Percentiles rank a stretch among this genome's conserved stretches.
These are phyloP conservation scores for Charadrius vociferus DNA, from an alignment of 2,113 vertebrate genomes.

Conservation along the genomic window DNA sequence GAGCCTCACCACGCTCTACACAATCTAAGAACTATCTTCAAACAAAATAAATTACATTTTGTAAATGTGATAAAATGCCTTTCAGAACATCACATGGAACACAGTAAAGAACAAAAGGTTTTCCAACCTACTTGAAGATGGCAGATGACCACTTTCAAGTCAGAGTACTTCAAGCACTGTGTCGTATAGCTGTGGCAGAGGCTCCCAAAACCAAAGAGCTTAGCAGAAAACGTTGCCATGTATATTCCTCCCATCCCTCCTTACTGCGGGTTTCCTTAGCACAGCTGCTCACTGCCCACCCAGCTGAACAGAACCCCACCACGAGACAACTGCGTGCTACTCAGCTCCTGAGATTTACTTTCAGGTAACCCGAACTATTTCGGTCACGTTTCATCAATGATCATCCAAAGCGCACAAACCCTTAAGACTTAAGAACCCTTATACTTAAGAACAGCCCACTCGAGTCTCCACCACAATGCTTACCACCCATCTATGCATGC, in stretches of 20 bases:
- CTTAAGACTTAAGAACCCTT: too few relatives aligned
- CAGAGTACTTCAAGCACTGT: not conserved
- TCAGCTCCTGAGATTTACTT: not conserved
- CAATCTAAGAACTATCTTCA: not conserved
- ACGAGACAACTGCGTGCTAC: not conserved
- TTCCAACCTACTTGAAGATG: not conserved
- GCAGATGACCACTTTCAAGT: not conserved
- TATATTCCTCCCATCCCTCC: not conserved
- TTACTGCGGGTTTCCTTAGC: not conserved
- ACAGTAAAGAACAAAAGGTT: too few relatives aligned
- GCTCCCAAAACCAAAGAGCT: not conserved
- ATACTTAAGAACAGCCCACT: not conserved
- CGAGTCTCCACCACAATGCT: not conserved
- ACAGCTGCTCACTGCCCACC: not conserved
- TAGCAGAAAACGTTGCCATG: not conserved
- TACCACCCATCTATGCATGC: not conserved
- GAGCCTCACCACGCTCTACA: not conserved
- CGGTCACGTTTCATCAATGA: rapidly evolving
- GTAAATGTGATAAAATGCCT: not conserved
- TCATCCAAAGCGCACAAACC: not conserved
- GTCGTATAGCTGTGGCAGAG: not conserved
- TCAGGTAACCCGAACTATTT: not conserved
- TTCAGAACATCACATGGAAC: not conserved
- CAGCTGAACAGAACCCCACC: not conserved
- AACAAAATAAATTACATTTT: not conserved